Conservation (phyloP, 1,140 invertebrate species). For the Octopus sinensis region DNA sequence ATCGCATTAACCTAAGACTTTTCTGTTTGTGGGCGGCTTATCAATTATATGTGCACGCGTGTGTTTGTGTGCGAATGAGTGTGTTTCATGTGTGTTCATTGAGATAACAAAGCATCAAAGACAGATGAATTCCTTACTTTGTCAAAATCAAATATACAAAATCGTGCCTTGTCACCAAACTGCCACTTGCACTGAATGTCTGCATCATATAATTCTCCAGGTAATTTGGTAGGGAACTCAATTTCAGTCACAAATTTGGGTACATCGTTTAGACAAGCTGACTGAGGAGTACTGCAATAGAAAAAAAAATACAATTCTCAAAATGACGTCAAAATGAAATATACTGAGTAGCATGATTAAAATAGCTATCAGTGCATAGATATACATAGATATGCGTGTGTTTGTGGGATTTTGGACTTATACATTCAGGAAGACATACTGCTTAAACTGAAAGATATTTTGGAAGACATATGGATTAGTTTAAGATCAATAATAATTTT, state of each 20-base stretch:
- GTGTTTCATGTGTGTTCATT: too few relatives aligned
- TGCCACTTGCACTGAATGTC: conserved; percentile 47
- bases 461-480: not conserved
- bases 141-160: conserved; percentile 43
- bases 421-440: not conserved
- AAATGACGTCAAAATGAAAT: too few relatives aligned
- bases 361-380: too few relatives aligned
- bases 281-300: conserved; percentile 37
- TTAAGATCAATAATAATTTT: not conserved
- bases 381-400: too few relatives aligned
- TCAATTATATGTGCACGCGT: too few relatives aligned
- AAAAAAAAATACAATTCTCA: not conserved
- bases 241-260: conserved; percentile 34
- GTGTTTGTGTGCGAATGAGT: too few relatives aligned
- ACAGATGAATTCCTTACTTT: conserved; percentile 27
- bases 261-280: conserved; percentile 40
- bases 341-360: too few relatives aligned
- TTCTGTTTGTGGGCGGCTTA: too few relatives aligned
- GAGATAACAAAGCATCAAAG: too few relatives aligned
- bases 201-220: conserved; percentile 46
- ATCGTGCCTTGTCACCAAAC: conserved; percentile 41
- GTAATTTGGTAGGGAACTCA: conserved; percentile 43
- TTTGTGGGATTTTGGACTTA: not conserved
- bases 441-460: not conserved
- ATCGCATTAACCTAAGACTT: too few relatives aligned